phyloP scores from a whole-genome alignment of 2,113 vertebrate species.

The Sapajus apella region DNA sequence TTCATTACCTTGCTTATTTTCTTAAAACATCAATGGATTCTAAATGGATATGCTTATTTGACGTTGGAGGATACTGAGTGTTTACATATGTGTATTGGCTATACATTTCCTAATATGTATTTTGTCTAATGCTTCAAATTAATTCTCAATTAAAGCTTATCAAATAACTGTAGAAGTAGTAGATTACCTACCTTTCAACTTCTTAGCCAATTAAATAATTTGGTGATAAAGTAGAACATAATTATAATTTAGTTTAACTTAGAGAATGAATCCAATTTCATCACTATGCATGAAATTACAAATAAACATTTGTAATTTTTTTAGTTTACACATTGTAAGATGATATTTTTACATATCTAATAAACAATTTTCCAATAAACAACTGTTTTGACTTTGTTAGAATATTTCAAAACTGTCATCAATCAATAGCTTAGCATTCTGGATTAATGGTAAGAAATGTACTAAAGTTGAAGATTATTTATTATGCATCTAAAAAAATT shows the following conservation, averaged over 20 bases:
- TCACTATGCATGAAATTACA: neutral
- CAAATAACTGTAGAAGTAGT: neutral
- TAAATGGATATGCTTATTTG: slow-evolving; percentile 1
- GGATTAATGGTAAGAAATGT: neutral
- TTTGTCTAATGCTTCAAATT: neutral
- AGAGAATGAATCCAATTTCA: neutral
- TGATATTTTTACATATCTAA: neutral
- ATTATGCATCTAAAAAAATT: slow-evolving; percentile 32
- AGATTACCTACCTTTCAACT: neutral
- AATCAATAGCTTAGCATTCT: neutral
- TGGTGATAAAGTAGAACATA: neutral
- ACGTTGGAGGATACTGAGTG: neutral
- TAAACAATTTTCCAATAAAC: neutral
- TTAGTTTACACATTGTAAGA: neutral
- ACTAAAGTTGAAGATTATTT: neutral
- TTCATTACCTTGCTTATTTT: neutral
- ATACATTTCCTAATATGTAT: neutral
- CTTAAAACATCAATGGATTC: neutral
- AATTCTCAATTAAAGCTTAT: slow-evolving; percentile 12
- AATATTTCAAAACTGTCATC: neutral
- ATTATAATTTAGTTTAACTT: slow-evolving; percentile 16
- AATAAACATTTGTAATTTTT: neutral
- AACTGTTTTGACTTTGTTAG: neutral
- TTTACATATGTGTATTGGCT: neutral
- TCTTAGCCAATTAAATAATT: slow-evolving; percentile 11